Base-by-base conservation (phyloP, 1,140 invertebrate species). In the Bombus affinis region DNA sequence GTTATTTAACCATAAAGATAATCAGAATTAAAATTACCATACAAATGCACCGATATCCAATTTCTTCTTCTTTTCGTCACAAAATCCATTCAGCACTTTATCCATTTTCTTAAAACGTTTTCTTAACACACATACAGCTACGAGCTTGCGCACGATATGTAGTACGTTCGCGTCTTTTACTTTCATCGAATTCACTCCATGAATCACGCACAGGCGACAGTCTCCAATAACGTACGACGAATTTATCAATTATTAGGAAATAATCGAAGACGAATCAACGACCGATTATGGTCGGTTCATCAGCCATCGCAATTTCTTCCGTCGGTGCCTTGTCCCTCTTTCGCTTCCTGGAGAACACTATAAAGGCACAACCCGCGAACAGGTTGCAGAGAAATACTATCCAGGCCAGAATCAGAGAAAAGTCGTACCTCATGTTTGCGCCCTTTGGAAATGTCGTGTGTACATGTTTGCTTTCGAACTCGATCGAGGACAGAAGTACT, bases 211-310 rank as follows among this genome's bases (percentile, higher is more conserved):
- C n/a, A 3, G 10, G 2, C 18, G 44, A 76, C 28, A 13, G n/a
- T 72, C 32, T 37, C 25, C 22, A 37, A 35, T 8, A 68, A 68
- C 9, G 32, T 35, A 22, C 32, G 13, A 10, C 35, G 1, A 62
- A 37, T 22, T 39, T 22, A 22, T 35, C 15, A 35, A 35, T 66
- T 8, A 32, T 18, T 8, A 37, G 8, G 15, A 22, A 25, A 53
- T 22, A 22, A 22, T 6, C 3, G 28, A 22, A 22, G n/a, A 44
- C 2, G 18, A 32, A 86, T 97, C 95, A 98, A 96, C 97, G 97
- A 87, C 98, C 97, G 87, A 98, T 97, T 86, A 97, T 97, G 32
- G 97, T 97, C 0, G 97, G 97, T 92, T 98, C 98, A 91, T 98
- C 98, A 37, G 97, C 97, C 96, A 97, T 97, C 0, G 97, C 97